Percentiles rank a stretch among this genome's conserved stretches.
Conservation (phyloP, 2,797 vertebrate species). For the Coreius guichenoti region DNA sequence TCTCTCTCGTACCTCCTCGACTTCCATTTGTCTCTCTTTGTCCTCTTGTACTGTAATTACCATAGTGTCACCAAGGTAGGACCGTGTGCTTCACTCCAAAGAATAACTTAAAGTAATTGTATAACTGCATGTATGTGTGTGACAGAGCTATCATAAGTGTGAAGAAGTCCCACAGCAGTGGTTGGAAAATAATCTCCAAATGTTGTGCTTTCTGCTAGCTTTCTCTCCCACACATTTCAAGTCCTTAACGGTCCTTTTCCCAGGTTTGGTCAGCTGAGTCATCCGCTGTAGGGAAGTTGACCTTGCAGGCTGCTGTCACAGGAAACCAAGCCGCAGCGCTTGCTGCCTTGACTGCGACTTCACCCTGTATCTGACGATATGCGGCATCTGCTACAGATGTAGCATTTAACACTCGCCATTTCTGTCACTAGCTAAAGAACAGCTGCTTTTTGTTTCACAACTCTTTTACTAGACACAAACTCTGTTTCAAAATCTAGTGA, state of each 20-base stretch:
- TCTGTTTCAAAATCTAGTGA: constrained; percentile 1
- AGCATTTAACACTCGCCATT: constrained; percentile 25
- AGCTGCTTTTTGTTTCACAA: constrained; percentile 38
- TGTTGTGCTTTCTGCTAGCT: constrained; percentile 33
- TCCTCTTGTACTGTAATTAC: constrained; percentile 73
- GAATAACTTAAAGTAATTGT: constrained; percentile 60
- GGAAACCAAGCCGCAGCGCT: constrained; percentile 9
- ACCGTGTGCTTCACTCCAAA: constrained; percentile 59
- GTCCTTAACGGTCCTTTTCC: constrained; percentile 19
- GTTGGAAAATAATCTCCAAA: constrained; percentile 35
- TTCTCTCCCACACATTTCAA: constrained; percentile 30
- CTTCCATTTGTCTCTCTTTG: constrained; percentile 67
- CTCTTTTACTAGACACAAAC: constrained; percentile 12
- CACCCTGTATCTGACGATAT: neutral
- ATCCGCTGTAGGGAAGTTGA: constrained; percentile 10
- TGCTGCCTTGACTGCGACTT: constrained; percentile 28
- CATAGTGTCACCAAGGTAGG: constrained; percentile 70
- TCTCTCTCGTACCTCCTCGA: constrained; percentile 46
- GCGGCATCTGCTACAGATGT: constrained; percentile 27
- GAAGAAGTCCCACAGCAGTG: constrained; percentile 42
- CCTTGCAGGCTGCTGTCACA: constrained; percentile 35
- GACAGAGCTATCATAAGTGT: constrained; percentile 31
- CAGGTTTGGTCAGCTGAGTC: constrained; percentile 44
- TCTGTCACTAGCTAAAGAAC: constrained; percentile 24
- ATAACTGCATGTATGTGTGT: constrained; percentile 39